Conservation (phyloP, 2,888 invertebrate genomes). For the Drosophila colorata region DNA sequence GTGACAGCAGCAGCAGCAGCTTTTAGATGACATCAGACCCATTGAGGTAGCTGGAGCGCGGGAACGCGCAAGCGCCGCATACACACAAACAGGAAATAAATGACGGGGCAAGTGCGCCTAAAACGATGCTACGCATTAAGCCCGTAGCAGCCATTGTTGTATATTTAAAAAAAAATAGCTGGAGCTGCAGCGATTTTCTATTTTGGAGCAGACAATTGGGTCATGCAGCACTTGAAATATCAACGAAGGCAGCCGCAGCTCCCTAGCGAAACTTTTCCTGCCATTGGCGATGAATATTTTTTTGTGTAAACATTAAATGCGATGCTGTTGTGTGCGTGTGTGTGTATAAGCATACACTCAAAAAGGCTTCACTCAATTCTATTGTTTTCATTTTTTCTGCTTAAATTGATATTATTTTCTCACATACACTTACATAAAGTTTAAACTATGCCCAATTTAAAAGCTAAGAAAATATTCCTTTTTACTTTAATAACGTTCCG, state of each 20-base stretch:
- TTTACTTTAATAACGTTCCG: no score
- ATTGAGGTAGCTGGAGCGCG: conserved; percentile 25
- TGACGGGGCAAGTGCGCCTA: conserved; percentile 42
- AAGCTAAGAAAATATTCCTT: no score
- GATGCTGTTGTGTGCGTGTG: conserved; percentile 7
- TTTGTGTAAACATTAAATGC: background rate
- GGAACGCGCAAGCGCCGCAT: conserved; percentile 55
- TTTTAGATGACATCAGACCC: conserved; percentile 78
- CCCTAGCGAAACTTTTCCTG: conserved; percentile 7
- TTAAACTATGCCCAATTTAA: no score
- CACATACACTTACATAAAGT: background rate
- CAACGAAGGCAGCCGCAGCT: conserved; percentile 1
- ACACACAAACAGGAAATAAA: conserved; percentile 62
- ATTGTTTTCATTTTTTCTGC: no score
- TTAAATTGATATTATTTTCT: background rate
- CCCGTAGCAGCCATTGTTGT: conserved; percentile 18
- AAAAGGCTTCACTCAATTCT: background rate
- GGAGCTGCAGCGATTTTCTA: conserved; percentile 14
- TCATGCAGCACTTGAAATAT: conserved; percentile 48
- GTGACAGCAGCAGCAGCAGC: conserved; percentile 36
- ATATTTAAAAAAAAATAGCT: conserved; percentile 6
- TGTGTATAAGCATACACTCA: background rate
- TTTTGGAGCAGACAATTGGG: conserved; percentile 35
- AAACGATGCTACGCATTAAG: conserved; percentile 61
- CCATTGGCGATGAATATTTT: conserved; percentile 1